Evolutionary conservation across 2,888 invertebrate genomes (phyloP).

Genomic region (Leptopilina drosophilae): DNA sequence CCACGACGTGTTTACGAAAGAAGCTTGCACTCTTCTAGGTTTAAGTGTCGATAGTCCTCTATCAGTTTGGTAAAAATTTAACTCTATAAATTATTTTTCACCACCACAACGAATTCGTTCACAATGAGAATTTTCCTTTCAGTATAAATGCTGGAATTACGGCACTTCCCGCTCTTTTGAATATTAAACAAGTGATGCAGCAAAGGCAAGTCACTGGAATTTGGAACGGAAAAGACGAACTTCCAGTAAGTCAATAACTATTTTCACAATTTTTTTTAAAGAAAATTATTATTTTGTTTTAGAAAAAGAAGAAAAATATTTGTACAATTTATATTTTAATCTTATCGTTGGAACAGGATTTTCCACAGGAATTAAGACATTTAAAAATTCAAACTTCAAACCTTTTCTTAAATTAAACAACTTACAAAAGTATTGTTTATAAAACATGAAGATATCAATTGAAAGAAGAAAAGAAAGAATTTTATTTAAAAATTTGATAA

Average conservation of each 20-base stretch:
- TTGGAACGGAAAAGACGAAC: conserved; percentile 96
- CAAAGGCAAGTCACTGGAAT: conserved; percentile 93
- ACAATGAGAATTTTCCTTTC: conserved; percentile 55
- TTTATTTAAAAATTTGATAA: too few relatives aligned
- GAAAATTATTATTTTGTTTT: too few relatives aligned
- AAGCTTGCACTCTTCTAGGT: conserved; percentile 94
- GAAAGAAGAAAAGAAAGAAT: too few relatives aligned
- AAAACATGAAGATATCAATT: too few relatives aligned
- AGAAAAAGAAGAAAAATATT: too few relatives aligned
- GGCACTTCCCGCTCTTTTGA: conserved; percentile 95
- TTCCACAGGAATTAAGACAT: too few relatives aligned
- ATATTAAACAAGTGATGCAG: conserved; percentile 94
- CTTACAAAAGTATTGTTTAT: too few relatives aligned
- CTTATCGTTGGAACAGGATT: too few relatives aligned
- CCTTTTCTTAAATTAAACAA: too few relatives aligned
- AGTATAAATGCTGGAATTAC: conserved; percentile 94
- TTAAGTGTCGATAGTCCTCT: conserved; percentile 94
- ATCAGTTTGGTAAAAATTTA: conserved; percentile 84
- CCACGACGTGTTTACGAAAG: conserved; percentile 94
- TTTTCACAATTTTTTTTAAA: too few relatives aligned
- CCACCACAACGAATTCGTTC: not conserved
- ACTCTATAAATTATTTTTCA: not conserved
- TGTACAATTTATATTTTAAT: too few relatives aligned
- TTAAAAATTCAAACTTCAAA: too few relatives aligned
- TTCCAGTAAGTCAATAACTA: conserved; percentile 84